Percentiles rank a stretch among this genome's conserved stretches.
phyloP scores from a whole-genome alignment of 2,888 invertebrate species.

The Dryocosmus kuriphilus region DNA sequence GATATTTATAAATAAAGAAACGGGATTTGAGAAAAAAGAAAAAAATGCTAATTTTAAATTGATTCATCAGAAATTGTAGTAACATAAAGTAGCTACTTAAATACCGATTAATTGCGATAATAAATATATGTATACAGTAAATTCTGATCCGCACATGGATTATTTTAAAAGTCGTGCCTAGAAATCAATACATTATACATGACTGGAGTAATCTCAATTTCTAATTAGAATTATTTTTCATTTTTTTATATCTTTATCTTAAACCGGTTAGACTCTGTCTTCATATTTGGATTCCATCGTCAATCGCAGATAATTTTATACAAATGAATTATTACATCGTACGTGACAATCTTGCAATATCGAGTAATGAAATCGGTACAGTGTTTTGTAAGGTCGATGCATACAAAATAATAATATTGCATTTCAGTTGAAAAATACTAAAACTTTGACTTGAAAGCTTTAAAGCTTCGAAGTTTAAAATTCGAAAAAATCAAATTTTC shows the following conservation, averaged over 20 bases:
- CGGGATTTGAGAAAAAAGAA: no score
- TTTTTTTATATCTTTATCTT: not conserved
- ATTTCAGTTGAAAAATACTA: no score
- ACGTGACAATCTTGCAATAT: not conserved
- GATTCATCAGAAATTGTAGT: no score
- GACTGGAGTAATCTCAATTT: constrained; percentile 21
- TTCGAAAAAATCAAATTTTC: no score
- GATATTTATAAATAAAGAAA: no score
- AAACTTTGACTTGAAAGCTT: no score
- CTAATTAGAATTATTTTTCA: constrained; percentile 11
- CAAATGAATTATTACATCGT: not conserved
- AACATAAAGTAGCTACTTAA: no score
- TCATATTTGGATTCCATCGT: not conserved
- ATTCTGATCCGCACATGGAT: not conserved
- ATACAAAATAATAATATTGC: no score
- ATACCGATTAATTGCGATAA: not conserved
- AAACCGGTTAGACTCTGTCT: not conserved
- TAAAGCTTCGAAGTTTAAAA: no score
- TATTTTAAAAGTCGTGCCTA: not conserved
- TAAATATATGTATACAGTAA: not conserved
- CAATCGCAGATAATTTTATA: not conserved
- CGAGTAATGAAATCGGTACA: not conserved
- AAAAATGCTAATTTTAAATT: no score
- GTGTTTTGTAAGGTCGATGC: no score
- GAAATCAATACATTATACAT: not conserved